Conservation (phyloP, 2,888 invertebrate genomes). For the Caenorhabditis afra region DNA sequence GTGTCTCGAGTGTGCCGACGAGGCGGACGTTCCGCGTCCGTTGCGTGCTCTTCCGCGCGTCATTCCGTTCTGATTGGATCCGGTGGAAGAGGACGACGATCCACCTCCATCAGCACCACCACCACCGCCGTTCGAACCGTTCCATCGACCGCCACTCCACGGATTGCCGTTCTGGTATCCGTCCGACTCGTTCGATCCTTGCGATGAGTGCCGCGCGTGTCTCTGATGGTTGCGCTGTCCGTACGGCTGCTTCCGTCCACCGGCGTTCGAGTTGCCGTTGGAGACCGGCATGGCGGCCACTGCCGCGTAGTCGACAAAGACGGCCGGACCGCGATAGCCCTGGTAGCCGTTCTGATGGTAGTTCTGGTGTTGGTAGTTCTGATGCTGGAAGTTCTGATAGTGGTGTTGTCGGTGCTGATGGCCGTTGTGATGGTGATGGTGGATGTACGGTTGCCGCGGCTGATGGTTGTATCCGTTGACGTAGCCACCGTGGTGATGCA, state of each 20-base stretch:
- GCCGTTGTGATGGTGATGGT: not conserved
- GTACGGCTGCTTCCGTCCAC: not conserved
- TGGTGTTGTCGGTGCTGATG: not conserved
- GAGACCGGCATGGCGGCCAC: not conserved
- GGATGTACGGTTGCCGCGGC: not conserved
- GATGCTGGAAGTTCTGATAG: not conserved
- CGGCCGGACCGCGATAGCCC: not conserved
- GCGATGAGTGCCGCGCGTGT: conserved; percentile 30
- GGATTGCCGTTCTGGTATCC: conserved; percentile 1
- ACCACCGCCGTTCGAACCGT: too few relatives aligned
- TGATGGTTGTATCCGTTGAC: not conserved
- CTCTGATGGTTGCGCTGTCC: conserved; percentile 3
- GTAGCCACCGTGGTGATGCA: too few relatives aligned
- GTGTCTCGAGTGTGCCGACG: conserved; percentile 24
- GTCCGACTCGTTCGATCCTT: conserved; percentile 43
- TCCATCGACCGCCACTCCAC: too few relatives aligned
- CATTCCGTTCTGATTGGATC: not conserved
- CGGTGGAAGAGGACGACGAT: too few relatives aligned
- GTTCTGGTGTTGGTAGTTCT: not conserved
- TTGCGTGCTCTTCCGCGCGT: conserved; percentile 12
- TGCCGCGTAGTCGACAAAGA: conserved; percentile 22
- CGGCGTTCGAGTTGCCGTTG: conserved; percentile 14
- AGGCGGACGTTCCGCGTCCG: conserved; percentile 31
- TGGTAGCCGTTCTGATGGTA: not conserved
- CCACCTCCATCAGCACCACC: too few relatives aligned